These are phyloP conservation scores for Sarcophaga caerulescens DNA, from an alignment of 2,888 invertebrate species.

Conservation along the genomic window DNA sequence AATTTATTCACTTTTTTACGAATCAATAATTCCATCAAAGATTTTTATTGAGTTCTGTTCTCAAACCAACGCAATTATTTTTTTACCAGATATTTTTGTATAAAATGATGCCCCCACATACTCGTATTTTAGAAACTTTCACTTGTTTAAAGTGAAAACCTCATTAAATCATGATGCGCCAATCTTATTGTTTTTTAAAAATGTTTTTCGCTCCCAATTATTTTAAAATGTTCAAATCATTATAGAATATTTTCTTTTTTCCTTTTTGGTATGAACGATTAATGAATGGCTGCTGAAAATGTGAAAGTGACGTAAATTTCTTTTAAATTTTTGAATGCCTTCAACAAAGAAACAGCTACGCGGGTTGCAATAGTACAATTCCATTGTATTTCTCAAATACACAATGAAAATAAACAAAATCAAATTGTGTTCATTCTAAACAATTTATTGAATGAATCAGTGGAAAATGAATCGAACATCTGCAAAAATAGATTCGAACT, in stretches of 20 bases:
- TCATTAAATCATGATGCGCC: background rate
- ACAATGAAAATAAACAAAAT: slow-evolving; percentile 11
- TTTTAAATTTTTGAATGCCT: background rate
- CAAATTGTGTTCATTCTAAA: background rate
- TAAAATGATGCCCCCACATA: too few species aligned
- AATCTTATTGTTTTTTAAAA: background rate
- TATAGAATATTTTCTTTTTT: background rate
- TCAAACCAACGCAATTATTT: background rate
- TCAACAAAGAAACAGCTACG: slow-evolving; percentile 1
- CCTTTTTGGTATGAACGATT: background rate
- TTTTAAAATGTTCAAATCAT: background rate
- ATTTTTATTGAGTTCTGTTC: background rate
- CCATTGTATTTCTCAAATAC: background rate
- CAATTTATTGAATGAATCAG: slow-evolving; percentile 7
- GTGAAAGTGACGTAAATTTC: slow-evolving; percentile 18
- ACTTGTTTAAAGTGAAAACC: background rate
- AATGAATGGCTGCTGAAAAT: background rate
- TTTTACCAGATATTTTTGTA: background rate
- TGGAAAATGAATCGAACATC: background rate
- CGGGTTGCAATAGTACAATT: background rate
- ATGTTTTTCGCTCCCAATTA: background rate
- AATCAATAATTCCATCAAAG: background rate
- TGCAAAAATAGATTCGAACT: background rate
- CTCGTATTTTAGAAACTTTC: background rate
- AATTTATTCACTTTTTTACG: background rate